A percentile compares a stretch with the other conserved stretches of the same genome.
These are phyloP conservation scores for Trachymyrmex septentrionalis DNA, from an alignment of 1,140 invertebrate genomes.

Conservation along the genomic window DNA sequence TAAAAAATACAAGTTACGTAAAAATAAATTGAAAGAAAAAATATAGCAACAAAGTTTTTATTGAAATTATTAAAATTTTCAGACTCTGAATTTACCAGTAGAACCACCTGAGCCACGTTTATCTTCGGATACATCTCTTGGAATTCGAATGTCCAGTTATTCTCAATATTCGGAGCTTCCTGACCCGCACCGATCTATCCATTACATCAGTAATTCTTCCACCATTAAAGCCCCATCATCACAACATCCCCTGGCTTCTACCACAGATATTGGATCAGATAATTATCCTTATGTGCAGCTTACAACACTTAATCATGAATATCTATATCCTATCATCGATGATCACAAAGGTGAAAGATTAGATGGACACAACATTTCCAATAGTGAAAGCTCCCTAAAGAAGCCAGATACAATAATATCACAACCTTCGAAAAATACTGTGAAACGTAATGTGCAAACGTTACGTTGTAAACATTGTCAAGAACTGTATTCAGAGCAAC, in stretches of 20 bases:
- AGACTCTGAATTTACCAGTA: constrained; percentile 94
- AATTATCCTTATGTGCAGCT: constrained; percentile 95
- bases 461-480: constrained; percentile 89
- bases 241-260: constrained; percentile 80
- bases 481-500: constrained; percentile 92
- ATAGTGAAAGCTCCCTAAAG: constrained; percentile 87
- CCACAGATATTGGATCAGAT: constrained; percentile 85
- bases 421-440: constrained; percentile 81
- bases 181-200: constrained; percentile 82
- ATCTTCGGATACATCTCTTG: constrained; percentile 88
- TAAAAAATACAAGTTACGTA: background rate
- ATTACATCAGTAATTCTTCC: constrained; percentile 77
- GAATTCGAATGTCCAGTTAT: constrained; percentile 80
- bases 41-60: background rate
- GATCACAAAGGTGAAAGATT: constrained; percentile 86
- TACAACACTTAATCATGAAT: constrained; percentile 92
- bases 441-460: constrained; percentile 78
- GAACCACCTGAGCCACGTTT: constrained; percentile 90
- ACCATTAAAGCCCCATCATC: constrained; percentile 77
- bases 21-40: background rate
- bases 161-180: constrained; percentile 80
- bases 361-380: constrained; percentile 86
- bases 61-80: constrained; percentile 77
- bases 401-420: constrained; percentile 88
- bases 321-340: constrained; percentile 93